phyloP scores from a whole-genome alignment of 2,888 invertebrate species.

The Salticus scenicus region DNA sequence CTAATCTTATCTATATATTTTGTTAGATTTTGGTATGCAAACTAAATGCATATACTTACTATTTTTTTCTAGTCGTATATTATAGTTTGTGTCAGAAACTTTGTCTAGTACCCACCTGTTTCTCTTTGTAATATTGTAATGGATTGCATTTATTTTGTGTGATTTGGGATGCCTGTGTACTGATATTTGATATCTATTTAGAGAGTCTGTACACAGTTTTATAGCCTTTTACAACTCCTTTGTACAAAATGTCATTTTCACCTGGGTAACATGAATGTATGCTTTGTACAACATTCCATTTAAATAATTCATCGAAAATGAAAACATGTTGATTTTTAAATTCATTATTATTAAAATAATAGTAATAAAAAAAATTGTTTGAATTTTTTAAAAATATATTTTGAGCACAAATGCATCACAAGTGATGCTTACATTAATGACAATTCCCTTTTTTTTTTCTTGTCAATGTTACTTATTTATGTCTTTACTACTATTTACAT shows the following conservation, averaged over 20 bases:
- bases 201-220: not conserved
- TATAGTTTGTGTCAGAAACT: not conserved
- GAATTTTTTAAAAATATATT: no score
- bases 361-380: no score
- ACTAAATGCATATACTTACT: no score
- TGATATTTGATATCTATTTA: conserved; percentile 3
- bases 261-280: not conserved
- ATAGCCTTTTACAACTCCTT: conserved; percentile 7
- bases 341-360: no score
- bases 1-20: no score
- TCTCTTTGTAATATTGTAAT: no score
- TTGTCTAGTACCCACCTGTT: not conserved
- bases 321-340: not conserved
- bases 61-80: not conserved
- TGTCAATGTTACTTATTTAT: no score
- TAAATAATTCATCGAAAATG: not conserved
- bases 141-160: not conserved
- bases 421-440: no score
- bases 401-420: no score
- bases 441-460: no score
- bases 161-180: not conserved
- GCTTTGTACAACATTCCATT: conserved; percentile 15
- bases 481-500: no score
- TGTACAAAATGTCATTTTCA: not conserved
- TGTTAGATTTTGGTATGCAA: no score